These are phyloP conservation scores for Avahi laniger DNA, from an alignment of 2,797 vertebrate species.

Conservation along the genomic window DNA sequence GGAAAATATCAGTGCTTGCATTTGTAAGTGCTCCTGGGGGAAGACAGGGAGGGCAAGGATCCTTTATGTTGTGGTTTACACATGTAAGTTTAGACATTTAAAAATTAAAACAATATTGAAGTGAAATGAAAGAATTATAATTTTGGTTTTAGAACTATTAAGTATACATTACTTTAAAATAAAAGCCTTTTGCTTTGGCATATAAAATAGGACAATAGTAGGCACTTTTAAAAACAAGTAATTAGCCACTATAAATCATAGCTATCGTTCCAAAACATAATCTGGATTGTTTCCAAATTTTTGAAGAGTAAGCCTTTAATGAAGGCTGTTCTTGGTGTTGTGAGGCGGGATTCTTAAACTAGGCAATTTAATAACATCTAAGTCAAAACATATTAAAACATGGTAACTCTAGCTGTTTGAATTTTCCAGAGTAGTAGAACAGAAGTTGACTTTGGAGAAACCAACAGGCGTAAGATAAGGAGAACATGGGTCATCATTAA, in stretches of 20 bases:
- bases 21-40: not conserved
- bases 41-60: not conserved
- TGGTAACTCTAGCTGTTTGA: not conserved
- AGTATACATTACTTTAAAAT: not conserved
- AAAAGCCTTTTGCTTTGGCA: not conserved
- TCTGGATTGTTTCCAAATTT: not conserved
- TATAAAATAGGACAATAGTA: not conserved
- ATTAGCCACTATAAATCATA: not conserved
- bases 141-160: not conserved
- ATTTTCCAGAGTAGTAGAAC: not conserved
- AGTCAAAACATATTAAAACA: not conserved
- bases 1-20: not conserved
- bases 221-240: not conserved
- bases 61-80: not conserved
- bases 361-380: not conserved
- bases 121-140: constrained; percentile 2
- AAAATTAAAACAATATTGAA: constrained; percentile 23
- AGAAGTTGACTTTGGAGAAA: not conserved
- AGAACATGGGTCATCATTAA: not conserved
- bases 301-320: not conserved
- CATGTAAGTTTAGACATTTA: not conserved
- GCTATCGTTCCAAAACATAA: not conserved
- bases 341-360: not conserved
- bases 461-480: not conserved
- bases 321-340: not conserved